Percentiles rank a stretch among this genome's conserved stretches.
phyloP scores from a whole-genome alignment of 2,888 invertebrate genomes.

The Andrena camellia region DNA sequence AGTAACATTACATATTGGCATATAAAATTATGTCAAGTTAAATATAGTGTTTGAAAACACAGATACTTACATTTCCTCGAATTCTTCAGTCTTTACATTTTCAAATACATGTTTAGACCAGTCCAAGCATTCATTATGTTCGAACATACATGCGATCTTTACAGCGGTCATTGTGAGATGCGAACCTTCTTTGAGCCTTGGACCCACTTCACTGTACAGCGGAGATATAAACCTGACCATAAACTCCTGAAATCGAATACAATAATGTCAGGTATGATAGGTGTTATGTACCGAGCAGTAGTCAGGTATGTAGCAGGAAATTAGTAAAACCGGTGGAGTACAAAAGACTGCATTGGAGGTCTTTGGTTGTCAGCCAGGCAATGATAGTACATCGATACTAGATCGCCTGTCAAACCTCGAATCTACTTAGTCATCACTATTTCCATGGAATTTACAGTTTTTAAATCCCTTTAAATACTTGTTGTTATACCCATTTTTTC shows the following conservation, averaged over 20 bases:
- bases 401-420: too few relatives aligned
- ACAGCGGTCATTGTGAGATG: slow-evolving; percentile 73
- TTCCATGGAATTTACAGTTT: too few relatives aligned
- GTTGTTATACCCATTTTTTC: too few relatives aligned
- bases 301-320: background rate
- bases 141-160: slow-evolving; percentile 76
- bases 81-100: slow-evolving; percentile 30
- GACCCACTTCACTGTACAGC: slow-evolving; percentile 71
- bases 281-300: too few relatives aligned
- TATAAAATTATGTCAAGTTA: too few relatives aligned
- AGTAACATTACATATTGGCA: background rate
- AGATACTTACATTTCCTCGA: slow-evolving; percentile 52
- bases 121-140: slow-evolving; percentile 73
- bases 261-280: background rate
- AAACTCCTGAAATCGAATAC: slow-evolving; percentile 72
- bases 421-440: too few relatives aligned
- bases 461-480: too few relatives aligned
- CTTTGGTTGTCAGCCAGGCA: too few relatives aligned
- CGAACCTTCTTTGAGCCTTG: slow-evolving; percentile 66
- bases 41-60: too few relatives aligned
- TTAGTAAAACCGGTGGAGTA: too few relatives aligned
- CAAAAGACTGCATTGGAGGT: too few relatives aligned
- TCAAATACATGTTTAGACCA: slow-evolving; percentile 68
- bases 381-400: too few relatives aligned
- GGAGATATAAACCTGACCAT: slow-evolving; percentile 73